These are phyloP conservation scores for Patiria miniata DNA, from an alignment of 35 echinoderm and acorn worm species.

Conservation along the genomic window DNA sequence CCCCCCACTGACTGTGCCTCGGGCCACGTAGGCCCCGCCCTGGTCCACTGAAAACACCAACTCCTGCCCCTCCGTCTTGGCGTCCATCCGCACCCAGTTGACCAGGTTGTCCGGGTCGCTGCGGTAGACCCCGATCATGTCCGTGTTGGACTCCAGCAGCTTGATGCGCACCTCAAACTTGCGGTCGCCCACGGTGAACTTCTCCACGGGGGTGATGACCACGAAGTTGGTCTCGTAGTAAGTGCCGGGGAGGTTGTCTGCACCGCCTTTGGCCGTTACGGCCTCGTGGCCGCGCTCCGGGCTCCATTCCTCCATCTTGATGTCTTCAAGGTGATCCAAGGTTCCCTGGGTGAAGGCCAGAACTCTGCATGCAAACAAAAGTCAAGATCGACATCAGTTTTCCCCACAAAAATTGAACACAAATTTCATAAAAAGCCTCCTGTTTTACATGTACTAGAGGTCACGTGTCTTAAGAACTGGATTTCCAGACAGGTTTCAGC, in stretches of 20 bases:
- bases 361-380: slow-evolving; percentile 46
- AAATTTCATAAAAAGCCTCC: too few species aligned
- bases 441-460: too few species aligned
- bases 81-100: slow-evolving; percentile 74
- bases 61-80: slow-evolving; percentile 25
- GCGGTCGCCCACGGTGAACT: slow-evolving; percentile 62
- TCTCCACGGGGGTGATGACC: slow-evolving; percentile 54
- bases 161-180: slow-evolving; percentile 66
- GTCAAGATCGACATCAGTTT: not conserved
- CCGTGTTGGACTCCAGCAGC: slow-evolving; percentile 34
- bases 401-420: too few species aligned
- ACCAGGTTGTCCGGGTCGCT: slow-evolving; percentile 58
- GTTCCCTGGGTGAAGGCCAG: slow-evolving; percentile 67
- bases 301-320: slow-evolving; percentile 81
- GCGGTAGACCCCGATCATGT: slow-evolving; percentile 69
- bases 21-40: slow-evolving; percentile 72
- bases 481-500: too few species aligned
- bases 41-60: slow-evolving; percentile 48
- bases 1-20: slow-evolving; percentile 44
- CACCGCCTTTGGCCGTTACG: slow-evolving; percentile 32
- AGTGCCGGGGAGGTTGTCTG: slow-evolving; percentile 59
- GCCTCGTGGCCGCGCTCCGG: slow-evolving; percentile 52
- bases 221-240: slow-evolving; percentile 81
- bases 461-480: too few species aligned
- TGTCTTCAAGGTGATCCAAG: slow-evolving; percentile 79